Percentiles rank a stretch among this genome's conserved stretches.
Conservation (phyloP, 2,797 vertebrate genomes). For the Phyllotis vaccarum region DNA sequence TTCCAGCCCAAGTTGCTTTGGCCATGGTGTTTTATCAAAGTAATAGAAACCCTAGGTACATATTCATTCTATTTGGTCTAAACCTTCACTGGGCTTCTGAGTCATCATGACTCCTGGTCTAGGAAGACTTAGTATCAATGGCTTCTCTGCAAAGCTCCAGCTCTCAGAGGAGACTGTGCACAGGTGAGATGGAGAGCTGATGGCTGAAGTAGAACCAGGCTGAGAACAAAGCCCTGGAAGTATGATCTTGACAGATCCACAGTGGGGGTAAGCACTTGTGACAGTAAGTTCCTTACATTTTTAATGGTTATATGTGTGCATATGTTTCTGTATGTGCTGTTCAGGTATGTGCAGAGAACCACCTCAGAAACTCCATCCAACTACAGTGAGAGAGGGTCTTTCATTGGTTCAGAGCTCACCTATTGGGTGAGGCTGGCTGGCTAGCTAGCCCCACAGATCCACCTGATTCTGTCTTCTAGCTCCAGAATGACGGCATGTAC, state of each 20-base stretch:
- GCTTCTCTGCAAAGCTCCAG: neutral
- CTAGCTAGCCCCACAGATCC: neutral
- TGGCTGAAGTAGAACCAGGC: neutral
- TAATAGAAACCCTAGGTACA: neutral
- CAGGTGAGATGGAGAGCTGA: neutral
- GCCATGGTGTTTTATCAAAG: neutral
- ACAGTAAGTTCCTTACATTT: neutral
- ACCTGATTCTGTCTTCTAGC: neutral
- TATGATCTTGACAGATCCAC: neutral
- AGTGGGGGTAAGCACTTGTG: too few species aligned
- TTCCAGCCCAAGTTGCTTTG: neutral
- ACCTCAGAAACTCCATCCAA: neutral
- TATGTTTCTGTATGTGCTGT: neutral
- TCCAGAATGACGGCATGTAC: neutral
- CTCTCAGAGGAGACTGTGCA: neutral
- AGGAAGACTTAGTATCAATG: neutral
- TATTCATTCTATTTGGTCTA: too few species aligned
- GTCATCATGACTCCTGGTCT: neutral
- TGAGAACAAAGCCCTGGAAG: too few species aligned
- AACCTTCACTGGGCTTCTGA: fast-evolving
- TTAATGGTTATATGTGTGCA: neutral
- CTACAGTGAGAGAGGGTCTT: neutral
- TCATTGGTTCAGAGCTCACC: neutral
- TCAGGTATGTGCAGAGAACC: neutral
- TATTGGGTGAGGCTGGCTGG: neutral